Evolutionary conservation across 64 coral and sea anemone species (phyloP).

Genomic region (Actinia tenebrosa): DNA sequence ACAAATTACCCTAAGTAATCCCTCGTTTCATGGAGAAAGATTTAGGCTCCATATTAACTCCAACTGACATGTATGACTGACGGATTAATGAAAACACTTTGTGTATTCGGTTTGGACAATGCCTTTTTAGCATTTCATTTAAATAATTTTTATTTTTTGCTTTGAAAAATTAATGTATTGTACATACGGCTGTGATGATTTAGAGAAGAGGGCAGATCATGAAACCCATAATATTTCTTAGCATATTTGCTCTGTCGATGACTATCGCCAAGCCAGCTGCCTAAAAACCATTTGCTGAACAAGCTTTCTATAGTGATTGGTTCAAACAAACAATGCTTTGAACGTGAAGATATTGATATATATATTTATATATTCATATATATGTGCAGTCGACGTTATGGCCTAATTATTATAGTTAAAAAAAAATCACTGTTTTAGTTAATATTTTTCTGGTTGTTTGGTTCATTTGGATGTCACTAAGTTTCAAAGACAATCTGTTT

Average conservation of each 20-base stretch:
- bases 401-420: background rate
- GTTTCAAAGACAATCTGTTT: too few species aligned
- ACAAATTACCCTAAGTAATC: slow-evolving; percentile 14
- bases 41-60: background rate
- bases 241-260: background rate
- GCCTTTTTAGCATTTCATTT: background rate
- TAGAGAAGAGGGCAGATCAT: background rate
- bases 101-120: background rate
- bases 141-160: background rate
- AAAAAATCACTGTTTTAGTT: background rate
- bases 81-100: background rate
- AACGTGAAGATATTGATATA: background rate
- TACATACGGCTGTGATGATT: too few species aligned
- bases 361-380: too few species aligned
- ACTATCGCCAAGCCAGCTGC: background rate
- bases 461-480: background rate
- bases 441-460: background rate
- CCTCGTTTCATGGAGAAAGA: background rate
- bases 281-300: background rate
- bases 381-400: background rate
- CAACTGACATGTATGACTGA: background rate
- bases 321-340: background rate
- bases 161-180: background rate
- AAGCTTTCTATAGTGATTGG: background rate
- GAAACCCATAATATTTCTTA: background rate